Evolutionary conservation across 2,888 invertebrate species (phyloP).

Genomic region (Galerucella pusilla): DNA sequence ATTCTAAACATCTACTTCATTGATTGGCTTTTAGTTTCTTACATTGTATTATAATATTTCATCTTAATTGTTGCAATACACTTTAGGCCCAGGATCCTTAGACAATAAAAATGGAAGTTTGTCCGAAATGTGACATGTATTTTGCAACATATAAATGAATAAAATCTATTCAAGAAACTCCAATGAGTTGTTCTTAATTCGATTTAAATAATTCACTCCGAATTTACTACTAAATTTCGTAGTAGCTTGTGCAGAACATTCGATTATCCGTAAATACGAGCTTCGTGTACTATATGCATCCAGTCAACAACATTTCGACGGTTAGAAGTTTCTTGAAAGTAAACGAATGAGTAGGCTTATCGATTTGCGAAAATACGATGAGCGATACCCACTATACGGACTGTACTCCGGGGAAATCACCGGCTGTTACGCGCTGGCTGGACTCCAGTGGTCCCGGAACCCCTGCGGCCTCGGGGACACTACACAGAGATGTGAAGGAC

Average conservation of each 20-base stretch:
- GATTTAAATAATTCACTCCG: background rate
- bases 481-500: constrained; percentile 22
- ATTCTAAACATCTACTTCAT: too few species aligned
- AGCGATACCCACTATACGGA: constrained; percentile 18
- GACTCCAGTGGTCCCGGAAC: background rate
- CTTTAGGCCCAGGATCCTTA: too few species aligned
- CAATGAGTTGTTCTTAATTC: too few species aligned
- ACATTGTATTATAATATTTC: too few species aligned
- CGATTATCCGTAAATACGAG: constrained; percentile 5
- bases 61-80: too few species aligned
- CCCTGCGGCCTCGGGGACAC: constrained; percentile 20
- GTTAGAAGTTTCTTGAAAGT: constrained; percentile 10
- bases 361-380: constrained; percentile 19
- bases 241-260: background rate
- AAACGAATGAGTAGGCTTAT: constrained; percentile 27
- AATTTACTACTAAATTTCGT: background rate
- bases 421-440: constrained; percentile 24
- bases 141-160: background rate
- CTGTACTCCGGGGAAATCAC: constrained; percentile 28
- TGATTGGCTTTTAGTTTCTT: too few species aligned
- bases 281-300: background rate
- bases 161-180: too few species aligned
- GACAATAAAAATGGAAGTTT: background rate
- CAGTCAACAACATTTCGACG: constrained; percentile 14
- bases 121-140: too few species aligned